Percentiles rank a stretch among this genome's conserved stretches.
Conservation (phyloP, 2,797 vertebrate species). For the Hipposideros larvatus region DNA sequence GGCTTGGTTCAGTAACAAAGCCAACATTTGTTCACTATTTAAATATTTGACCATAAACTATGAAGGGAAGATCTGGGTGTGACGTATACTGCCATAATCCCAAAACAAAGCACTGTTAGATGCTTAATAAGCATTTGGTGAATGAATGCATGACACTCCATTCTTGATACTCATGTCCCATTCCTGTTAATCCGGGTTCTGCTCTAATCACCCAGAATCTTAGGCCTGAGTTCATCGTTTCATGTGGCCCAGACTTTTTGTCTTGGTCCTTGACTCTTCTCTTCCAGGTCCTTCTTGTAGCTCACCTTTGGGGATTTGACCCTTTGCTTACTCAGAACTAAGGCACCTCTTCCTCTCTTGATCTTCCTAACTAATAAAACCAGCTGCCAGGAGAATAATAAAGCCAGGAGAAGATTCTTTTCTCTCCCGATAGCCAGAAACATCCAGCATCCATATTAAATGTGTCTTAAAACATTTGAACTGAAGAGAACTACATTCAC, state of each 20-base stretch:
- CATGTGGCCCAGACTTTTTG: not conserved
- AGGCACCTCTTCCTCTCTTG: slow-evolving; percentile 20
- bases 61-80: not conserved
- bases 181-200: not conserved
- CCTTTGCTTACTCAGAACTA: slow-evolving; percentile 29
- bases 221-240: not conserved
- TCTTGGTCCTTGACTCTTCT: not conserved
- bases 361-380: slow-evolving; percentile 32
- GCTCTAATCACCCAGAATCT: slow-evolving; percentile 36
- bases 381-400: not conserved
- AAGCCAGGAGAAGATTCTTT: slow-evolving; percentile 20
- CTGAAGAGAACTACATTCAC: slow-evolving; percentile 45
- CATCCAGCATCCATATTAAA: not conserved
- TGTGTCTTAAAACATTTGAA: slow-evolving; percentile 41
- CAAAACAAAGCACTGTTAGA: not conserved
- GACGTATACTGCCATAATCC: not conserved
- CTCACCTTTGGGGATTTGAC: not conserved
- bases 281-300: not conserved
- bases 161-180: not conserved
- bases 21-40: not conserved
- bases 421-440: slow-evolving; percentile 29
- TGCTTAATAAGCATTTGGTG: slow-evolving; percentile 16
- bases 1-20: slow-evolving; percentile 17
- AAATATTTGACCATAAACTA: slow-evolving; percentile 52
- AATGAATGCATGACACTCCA: not conserved